These are phyloP conservation scores for Actias luna DNA, from an alignment of 2,888 invertebrate species.

Conservation along the genomic window DNA sequence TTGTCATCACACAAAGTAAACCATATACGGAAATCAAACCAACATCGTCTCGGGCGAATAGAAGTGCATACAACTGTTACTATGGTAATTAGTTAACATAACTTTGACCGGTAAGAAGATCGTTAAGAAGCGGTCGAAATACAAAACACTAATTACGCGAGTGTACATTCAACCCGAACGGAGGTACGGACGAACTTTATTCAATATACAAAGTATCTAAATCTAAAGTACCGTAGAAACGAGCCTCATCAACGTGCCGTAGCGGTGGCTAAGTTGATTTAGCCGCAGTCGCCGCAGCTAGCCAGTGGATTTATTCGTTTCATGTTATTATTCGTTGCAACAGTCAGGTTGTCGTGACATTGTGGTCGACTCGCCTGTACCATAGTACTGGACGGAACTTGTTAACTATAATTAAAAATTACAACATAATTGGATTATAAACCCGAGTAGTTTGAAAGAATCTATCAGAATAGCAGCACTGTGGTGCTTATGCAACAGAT, in stretches of 20 bases:
- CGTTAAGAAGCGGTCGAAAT: conserved; percentile 1
- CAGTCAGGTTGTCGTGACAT: conserved; percentile 26
- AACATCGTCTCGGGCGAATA: too few relatives aligned
- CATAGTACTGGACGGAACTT: conserved; percentile 23
- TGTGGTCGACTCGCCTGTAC: conserved; percentile 5
- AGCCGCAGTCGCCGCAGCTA: conserved; percentile 25
- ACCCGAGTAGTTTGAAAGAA: too few relatives aligned
- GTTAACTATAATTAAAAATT: neutral
- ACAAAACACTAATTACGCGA: neutral
- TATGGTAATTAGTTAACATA: neutral
- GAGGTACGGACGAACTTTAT: conserved; percentile 13
- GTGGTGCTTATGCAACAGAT: too few relatives aligned
- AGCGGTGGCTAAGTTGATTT: conserved; percentile 35
- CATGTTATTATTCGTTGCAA: conserved; percentile 34
- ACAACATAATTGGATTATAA: neutral
- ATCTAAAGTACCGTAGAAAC: conserved; percentile 24
- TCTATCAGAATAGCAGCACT: too few relatives aligned
- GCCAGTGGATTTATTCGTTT: conserved; percentile 37
- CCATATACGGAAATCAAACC: too few relatives aligned
- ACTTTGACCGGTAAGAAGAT: neutral
- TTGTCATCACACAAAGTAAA: too few relatives aligned
- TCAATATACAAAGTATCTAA: conserved; percentile 16
- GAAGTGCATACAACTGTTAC: too few relatives aligned
- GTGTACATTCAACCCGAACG: neutral
- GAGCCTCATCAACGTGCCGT: conserved; percentile 27